phyloP scores from a whole-genome alignment of 2,888 invertebrate genomes.

The Thera britannica region DNA sequence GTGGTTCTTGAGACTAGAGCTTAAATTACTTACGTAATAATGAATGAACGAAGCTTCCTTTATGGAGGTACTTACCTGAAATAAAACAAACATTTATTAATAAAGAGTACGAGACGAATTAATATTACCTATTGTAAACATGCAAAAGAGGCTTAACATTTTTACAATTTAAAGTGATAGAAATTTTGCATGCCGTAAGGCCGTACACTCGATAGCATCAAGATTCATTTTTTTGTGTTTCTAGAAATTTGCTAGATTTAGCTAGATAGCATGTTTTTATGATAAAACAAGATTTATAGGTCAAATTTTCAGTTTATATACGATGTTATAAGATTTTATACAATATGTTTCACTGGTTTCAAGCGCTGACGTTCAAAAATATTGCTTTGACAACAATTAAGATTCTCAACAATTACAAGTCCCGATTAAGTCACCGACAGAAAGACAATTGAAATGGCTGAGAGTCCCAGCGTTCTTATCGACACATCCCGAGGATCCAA shows the following conservation, averaged over 20 bases:
- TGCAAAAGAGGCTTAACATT: too few species aligned
- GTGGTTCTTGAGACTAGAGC: background rate
- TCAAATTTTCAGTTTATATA: background rate
- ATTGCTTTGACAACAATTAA: constrained; percentile 23
- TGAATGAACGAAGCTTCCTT: background rate
- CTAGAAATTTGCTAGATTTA: too few species aligned
- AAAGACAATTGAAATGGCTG: constrained; percentile 33
- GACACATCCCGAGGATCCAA: constrained; percentile 67
- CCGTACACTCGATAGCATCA: too few species aligned
- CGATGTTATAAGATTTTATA: background rate
- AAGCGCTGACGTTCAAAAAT: constrained; percentile 13
- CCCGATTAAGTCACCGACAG: constrained; percentile 42
- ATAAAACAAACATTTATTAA: constrained; percentile 4
- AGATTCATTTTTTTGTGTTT: too few species aligned
- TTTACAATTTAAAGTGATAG: too few species aligned
- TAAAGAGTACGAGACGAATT: background rate
- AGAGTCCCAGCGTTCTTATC: constrained; percentile 60
- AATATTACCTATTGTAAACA: background rate
- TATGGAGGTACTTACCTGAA: constrained; percentile 22
- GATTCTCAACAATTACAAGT: constrained; percentile 40
- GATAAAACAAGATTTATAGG: too few species aligned
- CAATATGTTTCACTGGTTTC: background rate
- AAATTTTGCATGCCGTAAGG: too few species aligned
- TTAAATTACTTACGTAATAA: constrained; percentile 18
- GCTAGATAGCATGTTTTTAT: too few species aligned